phyloP scores from a whole-genome alignment of 37 sponge, comb jelly and placozoan genomes.

The Tethya wilhelma region DNA sequence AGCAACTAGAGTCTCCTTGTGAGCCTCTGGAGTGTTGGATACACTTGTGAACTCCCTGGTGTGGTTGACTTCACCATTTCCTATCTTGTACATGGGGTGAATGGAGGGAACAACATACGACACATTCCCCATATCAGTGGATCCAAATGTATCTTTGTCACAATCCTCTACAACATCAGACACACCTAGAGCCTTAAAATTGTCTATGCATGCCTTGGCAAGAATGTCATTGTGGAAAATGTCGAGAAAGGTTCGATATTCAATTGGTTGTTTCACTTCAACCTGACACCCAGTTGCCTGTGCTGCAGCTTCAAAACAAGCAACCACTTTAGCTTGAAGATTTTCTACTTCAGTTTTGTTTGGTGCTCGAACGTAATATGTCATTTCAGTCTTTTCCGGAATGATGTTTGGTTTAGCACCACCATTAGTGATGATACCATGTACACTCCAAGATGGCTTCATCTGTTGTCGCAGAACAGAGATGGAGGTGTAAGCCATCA shows the following conservation, averaged over 20 bases:
- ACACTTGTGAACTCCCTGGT: conserved; percentile 69
- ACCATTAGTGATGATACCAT: conserved; percentile 85
- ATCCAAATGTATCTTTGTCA: background rate
- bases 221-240: conserved; percentile 55
- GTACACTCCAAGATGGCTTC: conserved; percentile 88
- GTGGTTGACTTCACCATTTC: conserved; percentile 68
- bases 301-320: conserved; percentile 80
- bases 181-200: conserved; percentile 21
- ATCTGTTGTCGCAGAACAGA: conserved; percentile 88
- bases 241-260: conserved; percentile 37
- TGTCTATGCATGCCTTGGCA: conserved; percentile 33
- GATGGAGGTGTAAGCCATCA: conserved; percentile 81
- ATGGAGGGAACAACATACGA: conserved; percentile 83
- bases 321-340: conserved; percentile 45
- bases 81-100: conserved; percentile 79
- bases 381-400: conserved; percentile 58
- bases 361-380: conserved; percentile 73
- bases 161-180: background rate
- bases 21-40: conserved; percentile 69
- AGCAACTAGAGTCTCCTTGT: conserved; percentile 47
- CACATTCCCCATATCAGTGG: conserved; percentile 95
- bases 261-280: conserved; percentile 25
- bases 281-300: conserved; percentile 78
- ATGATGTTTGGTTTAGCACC: conserved; percentile 88
- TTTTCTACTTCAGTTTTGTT: conserved; percentile 45